Evolutionary conservation across 2,113 vertebrate species (phyloP), one percentile per base, ranked within the genome.

Genomic region (Callopanchax toddi): DNA sequence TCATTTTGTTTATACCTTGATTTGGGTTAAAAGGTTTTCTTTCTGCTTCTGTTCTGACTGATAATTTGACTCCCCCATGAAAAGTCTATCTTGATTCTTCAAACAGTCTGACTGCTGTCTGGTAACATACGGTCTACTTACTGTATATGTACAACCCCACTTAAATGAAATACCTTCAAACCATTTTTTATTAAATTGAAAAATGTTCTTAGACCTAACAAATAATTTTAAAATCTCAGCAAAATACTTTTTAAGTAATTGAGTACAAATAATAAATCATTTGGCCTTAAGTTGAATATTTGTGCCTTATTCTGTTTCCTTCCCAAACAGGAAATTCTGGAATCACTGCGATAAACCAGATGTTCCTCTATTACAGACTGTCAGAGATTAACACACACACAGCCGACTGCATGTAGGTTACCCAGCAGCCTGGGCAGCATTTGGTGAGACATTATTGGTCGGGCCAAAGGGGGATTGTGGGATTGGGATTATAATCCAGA

Each of bases 401-500:
- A 62, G 22, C 25, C 43, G 10, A 45, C 29, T 60, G 61, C 68
- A 85, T 80, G 60, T 85, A 86, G 81, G 79, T 86, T 86, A 78
- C 59, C 71, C 71, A 67, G 66, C 62, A 78, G 74, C 67, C 79
- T 57, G 43, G 67, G 75, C 79, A 79, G 60, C 67, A 75, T 76
- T 70, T 79, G 50, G 15, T 61, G 55, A 60, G 53, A 74, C 63
- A 54, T 76, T 77, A 86, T 81, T 85, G 78, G 86, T 84, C 46
- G 67, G 79, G 62, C 61, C 73, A 75, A 56, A 80, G 39, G 22
- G 74, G 78, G 83, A 83, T 85, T 78, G 81, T 60, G 53, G 67
- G 76, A 76, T 80, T 84, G 78, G 45, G 68, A 85, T 87, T 83
- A 89, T 85, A 86, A 85, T 73, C 82, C 62, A 59, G 40, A 70